Base-by-base conservation (phyloP, 2,113 vertebrate species). In the Pteropus alecto region DNA sequence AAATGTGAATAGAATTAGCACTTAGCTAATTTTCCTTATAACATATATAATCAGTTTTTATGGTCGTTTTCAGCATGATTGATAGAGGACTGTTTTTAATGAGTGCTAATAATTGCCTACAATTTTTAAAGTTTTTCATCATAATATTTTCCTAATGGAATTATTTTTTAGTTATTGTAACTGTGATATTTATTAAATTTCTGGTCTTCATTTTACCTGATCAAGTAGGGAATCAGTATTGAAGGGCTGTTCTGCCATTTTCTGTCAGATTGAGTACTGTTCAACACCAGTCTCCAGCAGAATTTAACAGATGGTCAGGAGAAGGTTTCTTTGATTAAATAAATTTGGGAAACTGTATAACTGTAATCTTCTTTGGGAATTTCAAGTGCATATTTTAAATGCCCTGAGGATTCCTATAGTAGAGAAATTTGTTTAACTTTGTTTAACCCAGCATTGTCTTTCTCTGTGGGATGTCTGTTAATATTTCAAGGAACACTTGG, bases 391-490 rank as follows among this genome's bases (percentile, higher is more conserved):
- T 43, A 70, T 84, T 89, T 86, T 94, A 94, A 97, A 58, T 90
- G 33, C 18, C 61, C 21, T 22, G 19, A 6, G 12, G 38, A 90
- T 94, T 91, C n/a, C 43, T 85, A 1, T 85, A 30, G 3, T 71
- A 93, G 60, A 85, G 81, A 94, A 97, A 86, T 95, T 60, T 89
- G 13, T 90, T 93, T 76, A 68, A 68, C 70, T 78, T 3, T 93
- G 19, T 92, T 93, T 87, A 76, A 60, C 26, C 41, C 82, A 81
- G 21, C 19, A 51, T 94, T 90, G 74, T 85, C 46, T 96, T 94
- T 90, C 13, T 93, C 43, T 93, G 46, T 81, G 71, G 73, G 24
- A 86, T 38, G 92, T 81, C 48, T 89, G 51, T 90, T 91, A 85
- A 46, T 88, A 78, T 93, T 87, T 93, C 19, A 61, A 73, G 61